Evolutionary conservation across 1,140 invertebrate genomes (phyloP).

Genomic region (Solenopsis invicta): DNA sequence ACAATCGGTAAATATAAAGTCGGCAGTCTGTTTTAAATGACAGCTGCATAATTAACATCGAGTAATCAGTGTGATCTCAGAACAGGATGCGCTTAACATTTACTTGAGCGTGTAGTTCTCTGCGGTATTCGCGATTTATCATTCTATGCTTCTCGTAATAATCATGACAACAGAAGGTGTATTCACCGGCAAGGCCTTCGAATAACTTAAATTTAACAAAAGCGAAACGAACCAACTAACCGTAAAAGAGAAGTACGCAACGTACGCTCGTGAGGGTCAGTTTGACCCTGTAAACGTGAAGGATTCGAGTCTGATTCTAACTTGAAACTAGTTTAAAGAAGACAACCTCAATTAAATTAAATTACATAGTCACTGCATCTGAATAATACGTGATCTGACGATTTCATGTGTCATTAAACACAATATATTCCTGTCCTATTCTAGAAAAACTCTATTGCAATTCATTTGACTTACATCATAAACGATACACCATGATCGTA

Average conservation of each 20-base stretch:
- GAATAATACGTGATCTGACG: not conserved
- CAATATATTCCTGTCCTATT: not conserved
- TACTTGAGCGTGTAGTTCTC: not conserved
- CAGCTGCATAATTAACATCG: slow-evolving; percentile 36
- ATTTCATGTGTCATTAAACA: not conserved
- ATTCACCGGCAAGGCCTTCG: not conserved
- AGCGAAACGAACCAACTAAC: not conserved
- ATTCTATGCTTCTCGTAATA: not conserved
- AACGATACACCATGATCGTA: not conserved
- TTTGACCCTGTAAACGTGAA: not conserved
- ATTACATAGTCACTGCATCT: not conserved
- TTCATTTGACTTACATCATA: not conserved
- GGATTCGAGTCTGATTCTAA: not conserved
- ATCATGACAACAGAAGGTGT: not conserved
- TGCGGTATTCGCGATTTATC: slow-evolving; percentile 19
- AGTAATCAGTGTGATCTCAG: not conserved
- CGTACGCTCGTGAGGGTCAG: not conserved
- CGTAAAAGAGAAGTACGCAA: slow-evolving; percentile 1
- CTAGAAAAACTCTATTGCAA: not conserved
- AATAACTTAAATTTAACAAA: slow-evolving; percentile 45
- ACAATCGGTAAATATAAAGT: slow-evolving; percentile 29
- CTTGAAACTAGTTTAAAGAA: slow-evolving; percentile 12
- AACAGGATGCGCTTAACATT: slow-evolving; percentile 25
- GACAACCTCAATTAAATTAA: not conserved
- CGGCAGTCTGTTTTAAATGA: slow-evolving; percentile 1